Conservation (phyloP, 2,888 invertebrate genomes). For the Tuta absoluta region DNA sequence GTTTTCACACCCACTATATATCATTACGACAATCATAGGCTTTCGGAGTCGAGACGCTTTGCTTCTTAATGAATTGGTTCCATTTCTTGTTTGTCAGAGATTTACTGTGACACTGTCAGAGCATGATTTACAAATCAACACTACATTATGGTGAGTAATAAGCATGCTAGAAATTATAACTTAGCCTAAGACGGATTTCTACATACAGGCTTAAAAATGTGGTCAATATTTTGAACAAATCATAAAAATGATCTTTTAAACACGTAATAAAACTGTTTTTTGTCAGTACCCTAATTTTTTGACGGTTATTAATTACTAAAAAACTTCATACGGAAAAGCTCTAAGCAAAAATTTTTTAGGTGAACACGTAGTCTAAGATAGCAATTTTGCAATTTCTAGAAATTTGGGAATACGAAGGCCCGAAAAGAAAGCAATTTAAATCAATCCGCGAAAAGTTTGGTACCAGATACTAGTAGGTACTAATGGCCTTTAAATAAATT, state of each 20-base stretch:
- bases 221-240: neutral
- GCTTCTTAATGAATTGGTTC: slow-evolving; percentile 14
- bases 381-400: no score
- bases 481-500: no score
- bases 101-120: slow-evolving; percentile 35
- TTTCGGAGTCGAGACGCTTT: neutral
- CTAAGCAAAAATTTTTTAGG: no score
- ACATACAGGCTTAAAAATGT: slow-evolving; percentile 33
- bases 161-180: slow-evolving; percentile 47
- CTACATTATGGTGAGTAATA: slow-evolving; percentile 43
- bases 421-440: no score
- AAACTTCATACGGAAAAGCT: no score
- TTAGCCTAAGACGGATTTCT: slow-evolving; percentile 33
- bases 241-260: neutral
- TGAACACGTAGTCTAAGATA: no score
- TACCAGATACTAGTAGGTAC: no score
- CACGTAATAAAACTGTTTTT: no score
- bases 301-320: no score
- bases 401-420: no score
- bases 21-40: slow-evolving; percentile 5
- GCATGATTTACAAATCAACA: slow-evolving; percentile 43
- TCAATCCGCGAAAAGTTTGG: no score
- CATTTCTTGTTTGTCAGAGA: slow-evolving; percentile 16
- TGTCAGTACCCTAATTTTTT: no score
- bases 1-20: neutral